These are phyloP conservation scores for Zaprionus lachaisei DNA, from an alignment of 1,140 invertebrate species.

Conservation along the genomic window DNA sequence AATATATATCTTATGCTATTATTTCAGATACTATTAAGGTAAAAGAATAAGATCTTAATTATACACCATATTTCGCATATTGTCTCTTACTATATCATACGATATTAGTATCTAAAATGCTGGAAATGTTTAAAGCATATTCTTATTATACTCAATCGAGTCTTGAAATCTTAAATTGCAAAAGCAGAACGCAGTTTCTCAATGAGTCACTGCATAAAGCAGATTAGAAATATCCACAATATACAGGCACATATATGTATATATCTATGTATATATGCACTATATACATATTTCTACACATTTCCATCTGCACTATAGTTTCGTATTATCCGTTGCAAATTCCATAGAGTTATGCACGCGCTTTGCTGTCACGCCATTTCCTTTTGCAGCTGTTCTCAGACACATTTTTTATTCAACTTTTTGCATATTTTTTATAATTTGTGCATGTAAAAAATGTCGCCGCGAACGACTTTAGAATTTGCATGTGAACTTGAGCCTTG, in stretches of 20 bases:
- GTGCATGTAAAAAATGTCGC: conserved; percentile 9
- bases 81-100: background rate
- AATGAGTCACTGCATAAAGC: background rate
- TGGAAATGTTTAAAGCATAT: background rate
- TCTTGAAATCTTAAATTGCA: background rate
- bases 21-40: no score
- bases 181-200: background rate
- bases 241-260: background rate
- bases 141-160: background rate
- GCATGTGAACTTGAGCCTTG: conserved; percentile 49
- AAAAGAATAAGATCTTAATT: no score
- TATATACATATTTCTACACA: background rate
- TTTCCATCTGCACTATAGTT: background rate
- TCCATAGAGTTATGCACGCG: conserved; percentile 55
- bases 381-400: conserved; percentile 18
- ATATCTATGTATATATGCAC: background rate
- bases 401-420: conserved; percentile 18
- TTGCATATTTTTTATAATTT: conserved; percentile 10
- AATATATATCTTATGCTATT: no score
- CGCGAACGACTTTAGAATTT: conserved; percentile 23
- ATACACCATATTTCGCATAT: no score
- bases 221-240: background rate
- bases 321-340: conserved; percentile 27
- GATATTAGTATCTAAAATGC: background rate
- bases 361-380: conserved; percentile 23